Evolutionary conservation across 1,140 invertebrate species (phyloP).

Genomic region (Aphaenogaster ashmeadi): DNA sequence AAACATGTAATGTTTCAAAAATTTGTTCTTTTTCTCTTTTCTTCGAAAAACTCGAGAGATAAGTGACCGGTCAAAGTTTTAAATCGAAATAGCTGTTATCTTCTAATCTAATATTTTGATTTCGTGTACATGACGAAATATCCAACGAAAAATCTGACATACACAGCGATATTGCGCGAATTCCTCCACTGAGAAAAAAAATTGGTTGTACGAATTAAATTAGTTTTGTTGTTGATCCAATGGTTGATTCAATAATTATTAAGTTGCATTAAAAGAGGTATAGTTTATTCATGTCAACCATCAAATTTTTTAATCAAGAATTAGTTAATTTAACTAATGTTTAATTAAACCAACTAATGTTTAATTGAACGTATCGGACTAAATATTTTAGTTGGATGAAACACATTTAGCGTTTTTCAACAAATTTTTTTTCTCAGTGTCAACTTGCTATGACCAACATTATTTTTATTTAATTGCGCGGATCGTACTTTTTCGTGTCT

Average conservation of each 20-base stretch:
- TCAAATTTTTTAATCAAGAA: no score
- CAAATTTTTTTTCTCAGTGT: no score
- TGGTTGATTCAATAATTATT: no score
- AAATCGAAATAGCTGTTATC: not conserved
- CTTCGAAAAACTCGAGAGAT: not conserved
- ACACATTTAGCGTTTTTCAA: no score
- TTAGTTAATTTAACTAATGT: no score
- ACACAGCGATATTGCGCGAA: constrained; percentile 2
- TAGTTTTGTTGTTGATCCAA: no score
- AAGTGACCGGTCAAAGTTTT: not conserved
- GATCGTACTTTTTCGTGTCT: constrained; percentile 1
- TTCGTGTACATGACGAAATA: not conserved
- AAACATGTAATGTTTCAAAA: constrained; percentile 1
- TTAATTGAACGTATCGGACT: no score
- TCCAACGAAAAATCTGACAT: not conserved
- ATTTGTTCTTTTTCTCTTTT: not conserved
- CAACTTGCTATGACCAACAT: not conserved
- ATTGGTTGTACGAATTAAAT: no score
- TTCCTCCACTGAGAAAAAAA: not conserved
- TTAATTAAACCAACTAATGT: no score
- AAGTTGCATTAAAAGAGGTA: no score
- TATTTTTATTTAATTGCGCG: constrained; percentile 12
- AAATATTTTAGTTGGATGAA: no score
- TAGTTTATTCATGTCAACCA: no score
- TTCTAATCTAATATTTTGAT: not conserved